Conservation (phyloP, 1,140 invertebrate species). For the Lepidotrigona ventralis region DNA sequence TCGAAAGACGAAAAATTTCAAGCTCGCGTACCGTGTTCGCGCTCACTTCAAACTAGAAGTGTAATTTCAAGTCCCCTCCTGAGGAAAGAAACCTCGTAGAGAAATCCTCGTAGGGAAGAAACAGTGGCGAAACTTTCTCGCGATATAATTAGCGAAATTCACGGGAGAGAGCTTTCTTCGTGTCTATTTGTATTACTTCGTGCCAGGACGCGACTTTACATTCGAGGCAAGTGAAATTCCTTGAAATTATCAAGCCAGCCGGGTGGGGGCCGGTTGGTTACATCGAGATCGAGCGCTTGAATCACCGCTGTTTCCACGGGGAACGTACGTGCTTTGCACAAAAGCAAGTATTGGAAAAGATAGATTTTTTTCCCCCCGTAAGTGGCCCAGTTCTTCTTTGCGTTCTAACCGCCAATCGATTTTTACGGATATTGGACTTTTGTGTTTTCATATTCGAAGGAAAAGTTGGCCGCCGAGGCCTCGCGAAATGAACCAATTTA, state of each 20-base stretch:
- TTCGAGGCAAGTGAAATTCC: background rate
- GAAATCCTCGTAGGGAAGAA: no score
- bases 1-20: no score
- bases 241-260: background rate
- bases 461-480: background rate
- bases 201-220: no score
- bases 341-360: slow-evolving; percentile 10
- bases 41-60: background rate
- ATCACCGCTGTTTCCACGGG: background rate
- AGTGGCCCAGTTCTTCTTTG: slow-evolving; percentile 16
- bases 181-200: background rate
- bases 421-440: slow-evolving; percentile 19
- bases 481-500: slow-evolving; percentile 52
- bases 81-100: background rate
- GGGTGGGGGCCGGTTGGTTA: no score
- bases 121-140: background rate
- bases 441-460: background rate
- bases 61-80: background rate
- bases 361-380: background rate
- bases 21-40: no score
- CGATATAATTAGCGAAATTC: background rate
- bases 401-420: slow-evolving; percentile 3
- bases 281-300: background rate
- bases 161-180: no score
- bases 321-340: background rate